Base-by-base conservation (phyloP, 2,113 vertebrate genomes). In the Pachyramphus minor region DNA sequence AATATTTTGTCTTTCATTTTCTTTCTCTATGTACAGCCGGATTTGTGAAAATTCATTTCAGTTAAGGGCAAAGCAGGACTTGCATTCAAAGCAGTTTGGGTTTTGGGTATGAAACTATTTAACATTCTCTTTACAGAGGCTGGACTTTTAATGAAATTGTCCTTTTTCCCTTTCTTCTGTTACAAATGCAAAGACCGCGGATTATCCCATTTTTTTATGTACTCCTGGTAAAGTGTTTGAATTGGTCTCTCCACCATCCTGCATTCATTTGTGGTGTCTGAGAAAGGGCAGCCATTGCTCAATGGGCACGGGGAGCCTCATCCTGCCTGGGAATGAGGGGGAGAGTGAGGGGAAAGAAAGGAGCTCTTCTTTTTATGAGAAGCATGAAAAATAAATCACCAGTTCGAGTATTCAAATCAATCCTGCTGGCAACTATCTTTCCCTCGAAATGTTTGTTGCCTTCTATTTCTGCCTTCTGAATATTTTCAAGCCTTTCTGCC, bases 11-110 rank as follows among this genome's bases (percentile, higher is more conserved):
- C 93, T 97, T 95, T 93, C 63, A 69, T 73, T 87, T 93, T 39
- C 80, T 71, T 93, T 72, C 60, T 72, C 56, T 75, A 74, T 50
- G 52, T 97, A 93, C 93, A 95, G 96, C 96, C 8, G 66, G 96
- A 96, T 97, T 96, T 96, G 93, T 95, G 95, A 98, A 97, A 97
- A 96, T 97, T 97, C 93, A 92, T 97, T 98, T 96, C 92, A 87
- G 90, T 97, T 97, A 95, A 95, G 96, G 96, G 91, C 88, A 92
- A 94, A 95, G 94, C 97, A 95, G 91, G 97, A 90, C 95, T 95
- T 95, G 96, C 97, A 97, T 97, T 97, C 96, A 97, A 98, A 98
- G 97, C 83, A 93, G 97, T 90, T 96, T 94, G 73, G 92, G 64
- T 85, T 97, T 94, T 35, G 93, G 92, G 53, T 73, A 63, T 80